phyloP scores from a whole-genome alignment of 2,113 vertebrate species.

The Alexandromys fortis region DNA sequence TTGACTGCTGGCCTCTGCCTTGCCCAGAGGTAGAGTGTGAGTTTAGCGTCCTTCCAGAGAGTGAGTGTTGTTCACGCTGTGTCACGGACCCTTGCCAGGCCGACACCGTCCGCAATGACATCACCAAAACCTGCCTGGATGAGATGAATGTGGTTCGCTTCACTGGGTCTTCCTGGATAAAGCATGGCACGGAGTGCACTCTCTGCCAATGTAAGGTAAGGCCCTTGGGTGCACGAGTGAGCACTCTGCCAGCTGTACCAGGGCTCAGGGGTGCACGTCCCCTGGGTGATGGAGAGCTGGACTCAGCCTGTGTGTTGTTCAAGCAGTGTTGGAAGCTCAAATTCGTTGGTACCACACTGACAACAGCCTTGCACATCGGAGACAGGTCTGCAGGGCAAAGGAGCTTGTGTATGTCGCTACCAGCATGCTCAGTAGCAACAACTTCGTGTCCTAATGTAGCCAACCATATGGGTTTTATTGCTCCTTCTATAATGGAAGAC shows the following conservation, averaged over 20 bases:
- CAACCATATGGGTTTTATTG: conserved; percentile 18
- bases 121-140: conserved; percentile 97
- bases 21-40: conserved; percentile 95
- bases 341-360: neutral
- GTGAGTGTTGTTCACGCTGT: conserved; percentile 95
- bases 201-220: conserved; percentile 96
- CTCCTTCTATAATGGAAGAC: conserved; percentile 30
- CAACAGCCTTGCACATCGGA: neutral
- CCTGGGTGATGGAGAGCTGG: neutral
- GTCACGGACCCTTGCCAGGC: conserved; percentile 96
- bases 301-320: neutral
- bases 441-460: neutral
- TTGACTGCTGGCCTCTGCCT: conserved; percentile 97
- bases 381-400: neutral
- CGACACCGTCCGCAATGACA: conserved; percentile 94
- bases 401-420: neutral
- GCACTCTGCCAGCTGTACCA: neutral
- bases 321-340: neutral
- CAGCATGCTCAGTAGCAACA: neutral
- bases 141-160: conserved; percentile 95
- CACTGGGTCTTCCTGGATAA: conserved; percentile 98
- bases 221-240: neutral
- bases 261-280: neutral
- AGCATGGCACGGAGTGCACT: conserved; percentile 97
- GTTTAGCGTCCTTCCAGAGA: conserved; percentile 94